Base-by-base conservation (phyloP, 2,113 vertebrate genomes). In the Trochalopteron elliotii region DNA sequence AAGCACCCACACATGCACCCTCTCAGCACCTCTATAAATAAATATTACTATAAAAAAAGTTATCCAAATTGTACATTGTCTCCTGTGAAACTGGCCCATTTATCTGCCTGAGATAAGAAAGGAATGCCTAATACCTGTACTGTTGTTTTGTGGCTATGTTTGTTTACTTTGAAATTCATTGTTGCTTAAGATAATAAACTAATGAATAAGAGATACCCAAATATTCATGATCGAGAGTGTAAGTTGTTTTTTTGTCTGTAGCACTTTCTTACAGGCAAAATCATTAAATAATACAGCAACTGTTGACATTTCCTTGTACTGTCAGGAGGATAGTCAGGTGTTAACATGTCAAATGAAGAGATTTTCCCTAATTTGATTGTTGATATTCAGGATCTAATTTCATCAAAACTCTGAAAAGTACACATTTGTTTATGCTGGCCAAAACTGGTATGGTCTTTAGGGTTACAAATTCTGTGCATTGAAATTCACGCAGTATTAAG, bases 361-460 rank as follows among this genome's bases (percentile, higher is more conserved):
- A 64, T 94, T 93, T 82, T 17, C 21, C 55, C 75, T 94, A 91
- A 94, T 94, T 83, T 93, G 39, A 23, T 87, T 86, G 59, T 83
- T 70, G 63, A 57, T 78, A 75, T 83, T 87, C 33, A 74, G 40
- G 22, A 70, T 95, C 50, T 94, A 49, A 83, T 82, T 96, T 96
- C 17, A 90, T 90, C 79, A 78, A 75, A 94, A 76, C 42, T 80
- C 88, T 93, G 89, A 88, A 80, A 95, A 95, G 70, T 65, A 89
- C 3, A 24, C 4, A 72, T 95, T 93, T 81, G 28, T 87, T 89
- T 75, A 49, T 33, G 44, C 82, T 90, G 53, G 42, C 83, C 59
- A 70, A 78, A 82, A 17, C 47, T 69, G 33, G 11, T 75, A 11
- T 47, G 72, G 15, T 90, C 78, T 63, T 84, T 44, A 86, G 47